Evolutionary conservation across 2,888 invertebrate species (phyloP).

Genomic region (Sussaba pulchella): DNA sequence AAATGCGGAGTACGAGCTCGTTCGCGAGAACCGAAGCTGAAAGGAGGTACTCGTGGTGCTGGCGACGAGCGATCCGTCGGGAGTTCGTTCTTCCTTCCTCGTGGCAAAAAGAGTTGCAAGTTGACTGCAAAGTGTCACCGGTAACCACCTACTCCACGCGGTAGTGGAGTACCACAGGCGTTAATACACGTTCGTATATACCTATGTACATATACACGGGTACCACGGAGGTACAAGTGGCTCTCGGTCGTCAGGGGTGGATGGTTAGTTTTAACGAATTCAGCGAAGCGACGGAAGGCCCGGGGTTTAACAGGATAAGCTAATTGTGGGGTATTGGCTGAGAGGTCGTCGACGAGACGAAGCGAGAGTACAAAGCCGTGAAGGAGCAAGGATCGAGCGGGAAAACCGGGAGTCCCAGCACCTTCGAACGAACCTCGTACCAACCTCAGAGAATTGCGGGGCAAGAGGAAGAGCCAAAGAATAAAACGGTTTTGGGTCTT

Average conservation of each 20-base stretch:
- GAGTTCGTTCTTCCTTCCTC: constrained; percentile 35
- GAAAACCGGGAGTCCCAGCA: constrained; percentile 56
- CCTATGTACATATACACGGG: not conserved
- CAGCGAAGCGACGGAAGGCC: constrained; percentile 78
- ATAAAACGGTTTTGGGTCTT: constrained; percentile 61
- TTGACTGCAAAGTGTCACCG: constrained; percentile 58
- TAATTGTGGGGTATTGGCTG: constrained; percentile 84
- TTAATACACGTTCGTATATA: not conserved
- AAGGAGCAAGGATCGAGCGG: constrained; percentile 69
- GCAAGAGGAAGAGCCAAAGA: constrained; percentile 54
- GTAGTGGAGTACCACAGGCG: not conserved
- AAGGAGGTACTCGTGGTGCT: constrained; percentile 31
- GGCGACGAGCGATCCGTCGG: not conserved
- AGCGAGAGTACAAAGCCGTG: constrained; percentile 71
- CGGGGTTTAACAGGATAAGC: constrained; percentile 84
- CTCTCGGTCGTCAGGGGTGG: constrained; percentile 37
- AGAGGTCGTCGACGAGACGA: constrained; percentile 79
- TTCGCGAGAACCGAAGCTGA: constrained; percentile 24
- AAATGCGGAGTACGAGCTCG: constrained; percentile 34
- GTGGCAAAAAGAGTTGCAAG: constrained; percentile 44
- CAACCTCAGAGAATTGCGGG: too few relatives aligned
- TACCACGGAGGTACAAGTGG: constrained; percentile 47
- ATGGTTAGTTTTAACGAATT: constrained; percentile 81
- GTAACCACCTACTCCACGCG: constrained; percentile 14
- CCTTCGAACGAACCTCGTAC: too few relatives aligned